These are phyloP conservation scores for Anolis sagrei DNA, from an alignment of 2,113 vertebrate genomes.

Conservation along the genomic window DNA sequence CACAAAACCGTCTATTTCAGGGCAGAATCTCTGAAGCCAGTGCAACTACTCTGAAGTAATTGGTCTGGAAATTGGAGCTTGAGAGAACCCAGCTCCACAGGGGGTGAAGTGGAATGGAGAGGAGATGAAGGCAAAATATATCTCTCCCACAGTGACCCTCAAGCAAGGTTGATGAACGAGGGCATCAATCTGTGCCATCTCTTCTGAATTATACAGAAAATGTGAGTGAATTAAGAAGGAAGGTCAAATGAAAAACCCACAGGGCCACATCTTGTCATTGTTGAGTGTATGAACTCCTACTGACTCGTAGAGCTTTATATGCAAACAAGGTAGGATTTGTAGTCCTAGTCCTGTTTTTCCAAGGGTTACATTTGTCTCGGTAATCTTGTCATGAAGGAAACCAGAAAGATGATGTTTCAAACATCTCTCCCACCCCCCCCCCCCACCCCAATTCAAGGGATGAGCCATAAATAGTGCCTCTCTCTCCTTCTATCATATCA, in stretches of 20 bases:
- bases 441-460: constrained; percentile 42
- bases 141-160: constrained; percentile 26
- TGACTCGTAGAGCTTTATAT: constrained; percentile 25
- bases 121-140: constrained; percentile 19
- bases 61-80: constrained; percentile 21
- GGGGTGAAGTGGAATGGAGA: constrained; percentile 25
- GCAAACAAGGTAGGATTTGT: constrained; percentile 15
- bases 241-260: constrained; percentile 38
- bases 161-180: constrained; percentile 30
- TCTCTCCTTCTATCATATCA: constrained; percentile 9
- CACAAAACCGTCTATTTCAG: constrained; percentile 3
- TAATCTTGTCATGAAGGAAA: constrained; percentile 32
- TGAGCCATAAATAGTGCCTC: constrained; percentile 44
- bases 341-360: background rate
- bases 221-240: constrained; percentile 33
- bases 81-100: constrained; percentile 14
- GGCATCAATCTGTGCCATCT: constrained; percentile 24
- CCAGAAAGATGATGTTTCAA: constrained; percentile 43
- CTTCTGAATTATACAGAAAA: constrained; percentile 35
- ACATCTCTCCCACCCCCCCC: background rate
- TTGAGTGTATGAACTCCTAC: constrained; percentile 33
- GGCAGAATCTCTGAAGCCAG: background rate
- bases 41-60: constrained; percentile 19
- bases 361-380: constrained; percentile 33
- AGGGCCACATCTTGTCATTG: constrained; percentile 27